Evolutionary conservation across 2,113 vertebrate genomes (phyloP), one percentile per base, ranked within the genome.

Genomic region (Colius striatus): DNA sequence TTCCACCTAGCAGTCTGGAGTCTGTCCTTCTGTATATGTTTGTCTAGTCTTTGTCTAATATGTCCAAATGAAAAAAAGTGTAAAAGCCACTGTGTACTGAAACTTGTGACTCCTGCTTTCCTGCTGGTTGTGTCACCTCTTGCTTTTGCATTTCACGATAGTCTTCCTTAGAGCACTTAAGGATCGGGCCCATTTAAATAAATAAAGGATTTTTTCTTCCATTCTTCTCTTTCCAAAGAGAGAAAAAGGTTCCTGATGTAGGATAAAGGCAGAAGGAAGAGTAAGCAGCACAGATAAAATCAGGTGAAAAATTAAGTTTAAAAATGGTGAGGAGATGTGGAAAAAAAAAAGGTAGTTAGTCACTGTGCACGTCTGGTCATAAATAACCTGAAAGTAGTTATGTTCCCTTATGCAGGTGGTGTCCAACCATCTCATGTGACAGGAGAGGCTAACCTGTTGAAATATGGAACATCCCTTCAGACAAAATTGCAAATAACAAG

Each of bases 321-420:
- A 81, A 79, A 74, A 47, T 5, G 2, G 6, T 62, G 13, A 87
- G 27, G 17, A 84, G 77, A 34, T 29, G 20, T 67, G 11, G 19
- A 6, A 8, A 34, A 6, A 8, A 34, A 68, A 89, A 27, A 1
- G 47, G 13, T 54, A 8, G 15, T 67, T 89, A 71, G 71, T 74
- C 4, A 2, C 12, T 50, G 29, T 55, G 38, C 20, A 15, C 0
- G 4, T 34, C 27, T 34, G 29, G 3, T 48, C 5, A 1, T 67
- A 87, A 89, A 66, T 67, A 73, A 80, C 5, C 5, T 53, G 72
- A 17, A 45, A 80, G 23, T n/a, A 54, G 6, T 73, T 91, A 43
- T 92, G 8, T 67, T 84, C 10, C 41, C 48, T 87, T 78, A 34
- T 36, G 30, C 21, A 85, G 54, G 16, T 79, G 30, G 10, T 70